Evolutionary conservation across 2,113 vertebrate species (phyloP), one percentile per base, ranked within the genome.

Genomic region (Aviceda subcristata): DNA sequence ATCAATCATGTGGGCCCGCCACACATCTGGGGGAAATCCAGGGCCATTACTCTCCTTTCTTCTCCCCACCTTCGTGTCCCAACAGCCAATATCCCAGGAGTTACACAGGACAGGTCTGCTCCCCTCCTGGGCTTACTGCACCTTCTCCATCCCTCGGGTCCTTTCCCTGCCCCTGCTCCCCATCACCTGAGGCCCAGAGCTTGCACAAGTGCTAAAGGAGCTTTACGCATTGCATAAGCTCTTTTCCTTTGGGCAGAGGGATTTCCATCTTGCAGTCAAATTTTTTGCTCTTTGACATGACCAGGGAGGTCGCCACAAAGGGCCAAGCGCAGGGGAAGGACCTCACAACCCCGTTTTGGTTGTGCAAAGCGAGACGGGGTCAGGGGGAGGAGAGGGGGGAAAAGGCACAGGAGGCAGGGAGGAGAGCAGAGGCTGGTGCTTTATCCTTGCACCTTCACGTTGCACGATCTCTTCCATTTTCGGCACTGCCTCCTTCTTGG

Each of bases 1-100:
- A 98, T 98, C 98, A 98, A 98, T 98, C 98, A 98, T 27, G 86
- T 0, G 27, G 95, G 95, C 95, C 95, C 45, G 56, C 96, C 90
- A 72, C 97, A 96, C 92, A 95, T 97, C 95, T 97, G 96, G 96
- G 98, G 97, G 38, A 95, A 95, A 97, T 88, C 91, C 94, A 56
- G 95, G 38, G 59, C 95, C 94, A 7, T 75, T 86, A 80, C 69
- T 91, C 91, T 84, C 91, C 91, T 95, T 90, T 81, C 96, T 96
- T 85, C 89, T 89, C 71, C 78, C 77, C 62, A 93, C 94, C 86
- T 97, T 67, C 39, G 7, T 73, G 93, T 80, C 91, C 94, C 88
- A 32, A 74, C 59, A 85, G 87, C 39, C 66, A 43, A 69, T 56
- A 66, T 21, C 92, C 24, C 46, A 12, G 85, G 71, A 67, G 27